Evolutionary conservation across 2,888 invertebrate species (phyloP).

Genomic region (Melolontha melolontha): DNA sequence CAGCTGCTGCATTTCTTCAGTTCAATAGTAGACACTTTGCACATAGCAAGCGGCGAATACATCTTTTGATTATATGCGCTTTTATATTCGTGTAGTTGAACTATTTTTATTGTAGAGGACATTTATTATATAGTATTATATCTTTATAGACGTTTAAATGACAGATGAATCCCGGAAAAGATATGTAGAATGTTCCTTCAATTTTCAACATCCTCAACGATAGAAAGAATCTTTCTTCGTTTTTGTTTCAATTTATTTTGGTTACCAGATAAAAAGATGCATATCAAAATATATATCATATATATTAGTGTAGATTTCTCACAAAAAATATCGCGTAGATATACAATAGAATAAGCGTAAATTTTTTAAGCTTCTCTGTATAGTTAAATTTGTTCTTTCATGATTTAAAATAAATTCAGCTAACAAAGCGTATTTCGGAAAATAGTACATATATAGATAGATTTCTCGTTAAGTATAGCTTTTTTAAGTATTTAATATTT

Average conservation of each 20-base stretch:
- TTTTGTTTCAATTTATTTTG: neutral
- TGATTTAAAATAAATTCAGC: constrained; percentile 41
- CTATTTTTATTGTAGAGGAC: constrained; percentile 12
- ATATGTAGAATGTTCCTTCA: constrained; percentile 7
- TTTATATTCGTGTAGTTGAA: constrained; percentile 6
- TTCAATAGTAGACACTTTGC: constrained; percentile 21
- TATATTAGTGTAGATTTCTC: constrained; percentile 37
- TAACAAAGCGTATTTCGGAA: constrained; percentile 48
- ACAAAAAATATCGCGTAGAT: constrained; percentile 30
- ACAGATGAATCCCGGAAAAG: constrained; percentile 10
- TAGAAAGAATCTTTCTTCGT: neutral
- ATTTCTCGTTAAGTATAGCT: constrained; percentile 15
- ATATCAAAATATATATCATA: constrained; percentile 50
- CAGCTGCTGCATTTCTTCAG: constrained; percentile 1
- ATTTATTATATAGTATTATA: constrained; percentile 14
- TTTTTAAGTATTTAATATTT: neutral
- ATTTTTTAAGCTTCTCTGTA: constrained; percentile 40
- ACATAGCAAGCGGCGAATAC: constrained; percentile 15
- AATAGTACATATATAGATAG: constrained; percentile 44
- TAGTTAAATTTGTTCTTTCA: neutral
- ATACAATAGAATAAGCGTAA: constrained; percentile 32
- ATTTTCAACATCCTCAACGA: neutral
- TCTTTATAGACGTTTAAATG: constrained; percentile 17
- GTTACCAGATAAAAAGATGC: constrained; percentile 40
- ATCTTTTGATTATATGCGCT: constrained; percentile 13